phyloP scores from a whole-genome alignment of 2,888 invertebrate genomes.

The Dendrolimus pini region DNA sequence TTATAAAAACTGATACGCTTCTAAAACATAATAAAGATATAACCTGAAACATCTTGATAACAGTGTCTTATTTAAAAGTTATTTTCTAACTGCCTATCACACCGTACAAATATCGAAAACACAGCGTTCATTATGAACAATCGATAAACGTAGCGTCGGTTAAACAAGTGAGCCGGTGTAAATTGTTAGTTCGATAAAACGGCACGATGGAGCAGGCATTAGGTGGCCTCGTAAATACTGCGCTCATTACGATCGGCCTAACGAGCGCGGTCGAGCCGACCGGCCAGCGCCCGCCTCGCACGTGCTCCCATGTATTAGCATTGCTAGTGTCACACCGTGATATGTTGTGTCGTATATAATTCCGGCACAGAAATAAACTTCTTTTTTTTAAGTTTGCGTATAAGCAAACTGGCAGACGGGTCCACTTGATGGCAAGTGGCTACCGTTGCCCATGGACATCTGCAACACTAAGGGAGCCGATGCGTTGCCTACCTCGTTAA shows the following conservation, averaged over 20 bases:
- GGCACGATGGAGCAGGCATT: conserved; percentile 30
- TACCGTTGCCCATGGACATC: too few species aligned
- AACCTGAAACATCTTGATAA: too few species aligned
- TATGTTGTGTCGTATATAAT: neutral
- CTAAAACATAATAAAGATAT: too few species aligned
- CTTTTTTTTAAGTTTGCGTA: too few species aligned
- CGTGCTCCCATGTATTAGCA: conserved; percentile 42
- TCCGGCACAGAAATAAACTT: neutral
- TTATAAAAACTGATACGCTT: too few species aligned
- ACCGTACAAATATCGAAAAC: neutral
- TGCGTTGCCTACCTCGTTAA: neutral
- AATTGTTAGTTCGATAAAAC: conserved; percentile 22
- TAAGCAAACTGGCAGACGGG: too few species aligned
- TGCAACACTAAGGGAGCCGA: too few species aligned
- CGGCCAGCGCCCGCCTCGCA: conserved; percentile 43
- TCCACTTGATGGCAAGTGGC: too few species aligned
- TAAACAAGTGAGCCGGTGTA: conserved; percentile 20
- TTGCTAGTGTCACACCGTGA: conserved; percentile 23
- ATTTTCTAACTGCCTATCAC: neutral
- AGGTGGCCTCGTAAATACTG: conserved; percentile 54
- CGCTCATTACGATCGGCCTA: conserved; percentile 53
- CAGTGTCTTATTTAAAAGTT: neutral
- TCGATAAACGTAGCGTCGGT: conserved; percentile 12
- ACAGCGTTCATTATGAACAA: conserved; percentile 5
- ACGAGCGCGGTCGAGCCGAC: conserved; percentile 32